A percentile compares a stretch with the other conserved stretches of the same genome.
These are phyloP conservation scores for Acrossocheilus wenchowensis DNA, from an alignment of 2,797 vertebrate genomes.

Conservation along the genomic window DNA sequence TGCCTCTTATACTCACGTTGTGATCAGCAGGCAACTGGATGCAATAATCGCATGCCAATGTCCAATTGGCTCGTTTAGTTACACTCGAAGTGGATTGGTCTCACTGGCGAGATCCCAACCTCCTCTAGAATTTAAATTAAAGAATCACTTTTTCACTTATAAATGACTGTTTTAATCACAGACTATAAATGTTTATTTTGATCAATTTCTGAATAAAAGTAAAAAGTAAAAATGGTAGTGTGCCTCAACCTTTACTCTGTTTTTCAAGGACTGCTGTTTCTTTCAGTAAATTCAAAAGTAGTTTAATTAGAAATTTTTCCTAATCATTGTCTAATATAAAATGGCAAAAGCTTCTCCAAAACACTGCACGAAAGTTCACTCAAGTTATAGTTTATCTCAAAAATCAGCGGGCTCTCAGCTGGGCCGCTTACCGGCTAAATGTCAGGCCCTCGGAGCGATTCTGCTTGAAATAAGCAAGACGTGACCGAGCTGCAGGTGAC, in stretches of 20 bases:
- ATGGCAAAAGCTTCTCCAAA: background rate
- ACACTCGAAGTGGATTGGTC: too few species aligned
- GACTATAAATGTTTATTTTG: background rate
- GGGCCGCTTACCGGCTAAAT: constrained; percentile 65
- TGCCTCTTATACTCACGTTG: too few species aligned
- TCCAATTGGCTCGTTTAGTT: too few species aligned
- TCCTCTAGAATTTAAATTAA: background rate
- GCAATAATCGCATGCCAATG: too few species aligned
- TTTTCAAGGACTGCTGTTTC: background rate
- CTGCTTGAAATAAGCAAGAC: constrained; percentile 64
- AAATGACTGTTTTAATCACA: background rate
- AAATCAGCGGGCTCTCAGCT: constrained; percentile 61
- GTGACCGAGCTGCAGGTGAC: constrained; percentile 62
- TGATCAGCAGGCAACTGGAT: too few species aligned
- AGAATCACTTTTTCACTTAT: background rate
- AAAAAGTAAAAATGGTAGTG: too few species aligned
- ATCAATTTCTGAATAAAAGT: background rate
- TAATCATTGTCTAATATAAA: background rate
- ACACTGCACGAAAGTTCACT: background rate
- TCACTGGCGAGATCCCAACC: too few species aligned
- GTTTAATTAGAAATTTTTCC: background rate
- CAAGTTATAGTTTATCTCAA: constrained; percentile 58
- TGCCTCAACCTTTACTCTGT: background rate
- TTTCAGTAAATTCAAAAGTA: background rate
- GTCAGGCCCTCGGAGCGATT: constrained; percentile 69